A percentile compares a stretch with the other conserved stretches of the same genome.
phyloP scores from a whole-genome alignment of 1,140 invertebrate species.

The Bursaphelenchus mucronatus region DNA sequence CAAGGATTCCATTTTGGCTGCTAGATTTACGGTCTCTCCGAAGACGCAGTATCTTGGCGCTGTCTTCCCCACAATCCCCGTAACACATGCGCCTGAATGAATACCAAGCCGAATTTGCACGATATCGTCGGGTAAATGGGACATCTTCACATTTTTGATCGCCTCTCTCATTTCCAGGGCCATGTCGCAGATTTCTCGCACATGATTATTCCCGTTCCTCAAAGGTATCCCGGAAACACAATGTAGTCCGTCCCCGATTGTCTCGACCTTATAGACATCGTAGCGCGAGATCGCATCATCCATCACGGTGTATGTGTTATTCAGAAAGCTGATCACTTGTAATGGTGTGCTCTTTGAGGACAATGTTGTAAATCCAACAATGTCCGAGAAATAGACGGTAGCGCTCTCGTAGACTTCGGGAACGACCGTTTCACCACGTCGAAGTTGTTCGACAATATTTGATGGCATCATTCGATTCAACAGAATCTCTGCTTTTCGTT shows the following conservation, averaged over 20 bases:
- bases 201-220: slow-evolving; percentile 15
- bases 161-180: slow-evolving; percentile 10
- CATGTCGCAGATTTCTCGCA: slow-evolving; percentile 15
- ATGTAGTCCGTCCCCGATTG: slow-evolving; percentile 60
- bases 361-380: slow-evolving; percentile 18
- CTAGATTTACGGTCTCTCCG: slow-evolving; percentile 85
- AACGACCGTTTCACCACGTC: slow-evolving; percentile 22
- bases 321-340: slow-evolving; percentile 13
- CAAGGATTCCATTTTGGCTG: slow-evolving; percentile 76
- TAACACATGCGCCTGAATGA: slow-evolving; percentile 61
- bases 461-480: slow-evolving; percentile 66
- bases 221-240: slow-evolving; percentile 6
- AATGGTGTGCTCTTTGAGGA: slow-evolving; percentile 17
- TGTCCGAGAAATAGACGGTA: slow-evolving; percentile 32
- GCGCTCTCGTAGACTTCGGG: slow-evolving; percentile 18
- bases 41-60: slow-evolving; percentile 65
- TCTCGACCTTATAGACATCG: slow-evolving; percentile 81
- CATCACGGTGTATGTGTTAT: not conserved
- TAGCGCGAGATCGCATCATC: slow-evolving; percentile 63
- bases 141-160: slow-evolving; percentile 37
- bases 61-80: slow-evolving; percentile 55
- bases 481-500: slow-evolving; percentile 21
- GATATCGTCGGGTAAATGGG: slow-evolving; percentile 75
- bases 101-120: slow-evolving; percentile 71
- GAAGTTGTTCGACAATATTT: slow-evolving; percentile 15